phyloP scores from a whole-genome alignment of 2,113 vertebrate genomes.

The Prionailurus bengalensis region DNA sequence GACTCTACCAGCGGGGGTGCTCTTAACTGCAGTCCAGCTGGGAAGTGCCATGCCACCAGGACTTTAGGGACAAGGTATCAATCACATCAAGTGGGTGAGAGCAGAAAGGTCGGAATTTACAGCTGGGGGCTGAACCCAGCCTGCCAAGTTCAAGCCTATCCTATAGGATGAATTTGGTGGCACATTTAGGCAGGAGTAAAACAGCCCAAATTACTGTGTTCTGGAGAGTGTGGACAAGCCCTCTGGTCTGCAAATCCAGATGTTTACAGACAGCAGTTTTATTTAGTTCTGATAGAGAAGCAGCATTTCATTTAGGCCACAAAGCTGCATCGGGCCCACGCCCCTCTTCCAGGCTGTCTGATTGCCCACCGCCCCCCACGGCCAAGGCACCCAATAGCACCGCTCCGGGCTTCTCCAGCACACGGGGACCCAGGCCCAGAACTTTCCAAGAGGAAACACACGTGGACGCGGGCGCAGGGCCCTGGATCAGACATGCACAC shows the following conservation, averaged over 20 bases:
- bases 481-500: neutral
- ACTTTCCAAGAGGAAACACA: neutral
- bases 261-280: fast-evolving
- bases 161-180: fast-evolving
- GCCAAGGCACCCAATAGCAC: fast-evolving
- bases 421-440: no score
- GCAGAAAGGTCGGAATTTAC: neutral
- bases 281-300: neutral
- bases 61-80: fast-evolving
- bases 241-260: neutral
- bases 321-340: fast-evolving
- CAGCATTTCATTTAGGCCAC: fast-evolving
- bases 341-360: fast-evolving
- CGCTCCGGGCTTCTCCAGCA: fast-evolving
- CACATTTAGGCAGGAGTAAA: no score
- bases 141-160: neutral
- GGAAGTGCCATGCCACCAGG: fast-evolving
- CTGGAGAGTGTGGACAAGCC: neutral
- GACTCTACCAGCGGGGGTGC: fast-evolving
- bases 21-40: fast-evolving
- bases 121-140: fast-evolving
- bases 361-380: fast-evolving
- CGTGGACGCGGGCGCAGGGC: fast-evolving
- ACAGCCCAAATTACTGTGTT: no score
- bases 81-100: neutral